Base-by-base conservation (phyloP, 1,140 invertebrate species). In the Trichogramma pretiosum region DNA sequence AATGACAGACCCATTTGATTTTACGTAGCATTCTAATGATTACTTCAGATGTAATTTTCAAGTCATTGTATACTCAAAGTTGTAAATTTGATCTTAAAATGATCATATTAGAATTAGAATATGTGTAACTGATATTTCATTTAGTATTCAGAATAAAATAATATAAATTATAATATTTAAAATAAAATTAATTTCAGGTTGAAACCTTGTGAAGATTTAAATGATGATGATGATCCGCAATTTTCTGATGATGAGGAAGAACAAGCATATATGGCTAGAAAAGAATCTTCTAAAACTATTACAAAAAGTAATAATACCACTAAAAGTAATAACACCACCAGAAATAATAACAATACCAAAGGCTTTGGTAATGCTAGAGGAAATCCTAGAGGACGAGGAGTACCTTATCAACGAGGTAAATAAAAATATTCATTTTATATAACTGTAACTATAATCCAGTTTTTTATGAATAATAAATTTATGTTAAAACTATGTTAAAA, bases 171-270 rank as follows among this genome's bases (percentile, higher is more conserved):
- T 22, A 11, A n/a, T 3, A 47, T 38, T 21, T 48, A 23, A 37
- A 43, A 36, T 24, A 34, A 17, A 19, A 44, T 40, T 55, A 28
- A 51, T 73, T 74, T 18, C 56, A 87, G 83, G 62, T 65, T 81
- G 30, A 86, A 82, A 73, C 86, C 84, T 4, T 82, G 78, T 11
- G 89, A 93, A 76, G 83, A 88, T 4, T 85, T 84, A 5, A 92
- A 88, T 82, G 77, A 85, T 61, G 74, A 89, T 59, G 91, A 96
- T 64, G 80, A 85, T 24, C 89, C 90, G 3, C 89, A 92, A 23
- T 93, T 82, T 74, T 94, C 91, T 0, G 90, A 94, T 62, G 91
- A 95, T 64, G 92, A 94, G 60, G 76, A 83, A 56, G 89, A 93
- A 65, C 70, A 75, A 40, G 53, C 56, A 46, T 68, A 62, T 63